Evolutionary conservation across 2,888 invertebrate species (phyloP), one percentile per base, ranked within the genome.

Genomic region (Apodemia duryi): DNA sequence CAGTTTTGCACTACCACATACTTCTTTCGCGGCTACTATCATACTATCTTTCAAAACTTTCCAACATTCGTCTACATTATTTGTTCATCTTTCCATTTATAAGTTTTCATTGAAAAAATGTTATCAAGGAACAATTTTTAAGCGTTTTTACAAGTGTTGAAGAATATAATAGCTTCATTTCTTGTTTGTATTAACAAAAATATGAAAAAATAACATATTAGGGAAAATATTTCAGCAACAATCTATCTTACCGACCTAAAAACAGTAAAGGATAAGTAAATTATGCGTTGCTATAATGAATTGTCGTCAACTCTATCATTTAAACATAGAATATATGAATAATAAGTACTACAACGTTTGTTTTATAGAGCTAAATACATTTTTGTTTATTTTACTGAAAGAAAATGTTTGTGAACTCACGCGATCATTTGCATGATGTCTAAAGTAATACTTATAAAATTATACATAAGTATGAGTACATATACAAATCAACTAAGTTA

Each of bases 261-360:
- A 54, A 54, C 54, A 4, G 29, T 29, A 13, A 57, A 57, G 10
- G n/a, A 54, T 29, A 54, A 57, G 2, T 28, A 57, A 57, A 57
- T 32, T 29, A 57, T 28, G 35, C 32, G n/a, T 62, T n/a, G 66
- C 65, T 68, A 71, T 68, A 72, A 73, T 68, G 71, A 73, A 72
- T 73, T 78, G 76, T 79, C 80, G 46, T 46, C 46, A 77, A 68
- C 68, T 69, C 74, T 76, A 81, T 81, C 68, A 61, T 65, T 74
- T 81, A 77, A 80, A 73, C 65, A 69, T 65, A 75, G 80, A 80
- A 85, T 84, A 81, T 75, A 83, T 84, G 80, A 83, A 85, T 82
- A 82, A 67, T 69, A 72, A 78, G 71, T 73, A 74, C 76, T 63
- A 63, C 61, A 61, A 62, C 49, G 62, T 62, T 6, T 52, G 65